These are phyloP conservation scores for Ichneumoninae sp. DNA, from an alignment of 2,888 invertebrate species.

Conservation along the genomic window DNA sequence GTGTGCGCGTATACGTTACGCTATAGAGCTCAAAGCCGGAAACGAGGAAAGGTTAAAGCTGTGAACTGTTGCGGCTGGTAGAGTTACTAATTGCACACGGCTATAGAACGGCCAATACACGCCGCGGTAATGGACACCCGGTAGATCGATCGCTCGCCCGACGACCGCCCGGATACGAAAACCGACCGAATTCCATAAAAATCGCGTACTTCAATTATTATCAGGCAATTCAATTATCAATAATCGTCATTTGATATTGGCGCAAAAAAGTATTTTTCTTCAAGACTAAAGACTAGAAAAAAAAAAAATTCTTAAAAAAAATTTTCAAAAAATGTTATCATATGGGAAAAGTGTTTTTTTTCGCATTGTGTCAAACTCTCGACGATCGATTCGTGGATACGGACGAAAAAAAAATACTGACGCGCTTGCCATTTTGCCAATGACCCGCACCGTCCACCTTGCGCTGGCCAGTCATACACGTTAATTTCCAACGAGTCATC, in stretches of 20 bases:
- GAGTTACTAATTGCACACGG: conserved; percentile 32
- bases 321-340: too few species aligned
- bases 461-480: background rate
- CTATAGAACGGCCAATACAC: background rate
- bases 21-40: conserved; percentile 32
- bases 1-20: background rate
- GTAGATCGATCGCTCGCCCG: conserved; percentile 70
- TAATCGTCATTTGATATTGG: background rate
- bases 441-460: conserved; percentile 5
- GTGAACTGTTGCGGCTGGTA: conserved; percentile 42
- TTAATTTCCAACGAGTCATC: conserved; percentile 1
- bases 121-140: conserved; percentile 64
- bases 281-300: too few species aligned
- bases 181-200: background rate
- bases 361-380: too few species aligned
- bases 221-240: background rate
- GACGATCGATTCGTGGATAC: too few species aligned
- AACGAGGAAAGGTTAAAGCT: conserved; percentile 37
- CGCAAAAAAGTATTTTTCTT: background rate
- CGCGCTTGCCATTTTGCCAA: background rate
- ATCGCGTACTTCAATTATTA: background rate
- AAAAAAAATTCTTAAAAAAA: too few species aligned
- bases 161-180: background rate
- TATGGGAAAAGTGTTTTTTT: too few species aligned
- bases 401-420: background rate